These are phyloP conservation scores for Semnopithecus entellus DNA, from an alignment of 2,113 vertebrate species.

Conservation along the genomic window DNA sequence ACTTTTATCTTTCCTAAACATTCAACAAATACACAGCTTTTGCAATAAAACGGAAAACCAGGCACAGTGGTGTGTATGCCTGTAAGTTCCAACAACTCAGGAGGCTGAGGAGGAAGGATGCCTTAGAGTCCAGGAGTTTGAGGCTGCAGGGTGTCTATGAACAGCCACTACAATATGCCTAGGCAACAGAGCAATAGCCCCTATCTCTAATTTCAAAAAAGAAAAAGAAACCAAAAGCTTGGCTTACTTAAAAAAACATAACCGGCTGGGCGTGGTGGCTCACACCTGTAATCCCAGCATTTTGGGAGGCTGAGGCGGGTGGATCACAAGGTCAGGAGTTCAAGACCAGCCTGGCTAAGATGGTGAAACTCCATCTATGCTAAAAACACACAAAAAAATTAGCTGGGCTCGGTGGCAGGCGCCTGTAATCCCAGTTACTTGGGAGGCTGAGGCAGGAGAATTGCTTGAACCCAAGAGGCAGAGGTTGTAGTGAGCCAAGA, in stretches of 20 bases:
- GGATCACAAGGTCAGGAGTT: too few species aligned
- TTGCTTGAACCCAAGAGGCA: too few species aligned
- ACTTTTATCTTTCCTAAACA: background rate
- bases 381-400: too few species aligned
- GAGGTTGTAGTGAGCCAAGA: too few species aligned
- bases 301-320: too few species aligned
- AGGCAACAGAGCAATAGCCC: background rate
- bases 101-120: background rate
- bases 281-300: too few species aligned
- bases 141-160: background rate
- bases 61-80: background rate
- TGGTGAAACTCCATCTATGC: too few species aligned
- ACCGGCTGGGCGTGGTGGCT: too few species aligned
- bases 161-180: background rate
- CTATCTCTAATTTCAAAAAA: background rate
- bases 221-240: background rate
- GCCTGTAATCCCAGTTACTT: too few species aligned
- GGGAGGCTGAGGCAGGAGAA: too few species aligned
- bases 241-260: background rate
- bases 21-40: background rate
- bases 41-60: background rate
- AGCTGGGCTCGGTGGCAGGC: too few species aligned
- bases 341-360: too few species aligned
- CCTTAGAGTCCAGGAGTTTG: background rate
- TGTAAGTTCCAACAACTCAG: background rate